These are phyloP conservation scores for Hypsopygia costalis DNA, from an alignment of 2,888 invertebrate genomes.

Conservation along the genomic window DNA sequence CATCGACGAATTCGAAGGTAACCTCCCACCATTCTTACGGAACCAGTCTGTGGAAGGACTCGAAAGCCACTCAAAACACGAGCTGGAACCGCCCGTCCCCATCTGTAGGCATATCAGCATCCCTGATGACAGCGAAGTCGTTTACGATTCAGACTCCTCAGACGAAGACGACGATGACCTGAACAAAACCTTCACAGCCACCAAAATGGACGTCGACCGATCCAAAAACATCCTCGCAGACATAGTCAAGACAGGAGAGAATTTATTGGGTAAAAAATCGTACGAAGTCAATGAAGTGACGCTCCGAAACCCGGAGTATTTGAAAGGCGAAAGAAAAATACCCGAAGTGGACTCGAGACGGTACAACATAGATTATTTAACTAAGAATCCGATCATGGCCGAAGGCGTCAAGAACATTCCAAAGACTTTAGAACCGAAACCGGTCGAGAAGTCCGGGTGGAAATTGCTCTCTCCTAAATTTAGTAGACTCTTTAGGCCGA, in stretches of 20 bases:
- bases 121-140: constrained; percentile 31
- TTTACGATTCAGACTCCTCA: constrained; percentile 34
- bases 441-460: constrained; percentile 48
- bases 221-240: constrained; percentile 27
- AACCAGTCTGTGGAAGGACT: constrained; percentile 71
- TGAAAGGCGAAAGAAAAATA: constrained; percentile 37
- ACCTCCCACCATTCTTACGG: constrained; percentile 56
- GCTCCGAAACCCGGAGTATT: constrained; percentile 31
- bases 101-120: constrained; percentile 57
- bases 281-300: constrained; percentile 53
- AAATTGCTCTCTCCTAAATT: constrained; percentile 67
- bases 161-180: constrained; percentile 37
- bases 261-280: constrained; percentile 40
- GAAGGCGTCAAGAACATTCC: constrained; percentile 46
- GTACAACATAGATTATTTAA: constrained; percentile 51
- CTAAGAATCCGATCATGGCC: constrained; percentile 40
- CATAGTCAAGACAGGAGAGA: constrained; percentile 45
- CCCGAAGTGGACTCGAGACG: constrained; percentile 46
- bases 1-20: constrained; percentile 15
- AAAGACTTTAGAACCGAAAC: constrained; percentile 36
- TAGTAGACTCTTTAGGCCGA: constrained; percentile 61
- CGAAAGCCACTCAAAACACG: constrained; percentile 45
- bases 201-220: constrained; percentile 34
- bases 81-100: constrained; percentile 32
- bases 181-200: constrained; percentile 23